These are phyloP conservation scores for Galerucella calmariensis DNA, from an alignment of 2,888 invertebrate species.

Conservation along the genomic window DNA sequence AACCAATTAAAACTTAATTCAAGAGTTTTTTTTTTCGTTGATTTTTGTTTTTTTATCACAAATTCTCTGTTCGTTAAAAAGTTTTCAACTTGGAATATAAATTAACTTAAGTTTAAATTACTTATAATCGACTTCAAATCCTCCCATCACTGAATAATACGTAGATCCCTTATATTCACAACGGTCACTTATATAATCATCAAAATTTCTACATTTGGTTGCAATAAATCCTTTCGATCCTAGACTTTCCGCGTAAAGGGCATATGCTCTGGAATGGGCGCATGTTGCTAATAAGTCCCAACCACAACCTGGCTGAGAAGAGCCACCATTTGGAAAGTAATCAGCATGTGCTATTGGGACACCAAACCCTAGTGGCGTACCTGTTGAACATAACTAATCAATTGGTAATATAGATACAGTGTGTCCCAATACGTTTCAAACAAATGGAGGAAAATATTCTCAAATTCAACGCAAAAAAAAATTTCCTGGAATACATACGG, in stretches of 20 bases:
- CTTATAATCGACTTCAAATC: conserved; percentile 32
- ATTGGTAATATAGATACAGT: background rate
- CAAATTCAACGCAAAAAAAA: too few species aligned
- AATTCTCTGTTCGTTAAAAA: too few species aligned
- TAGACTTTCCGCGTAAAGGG: conserved; percentile 64
- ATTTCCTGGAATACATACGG: too few species aligned
- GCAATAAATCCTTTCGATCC: conserved; percentile 36
- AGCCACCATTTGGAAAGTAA: conserved; percentile 59
- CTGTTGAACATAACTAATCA: background rate
- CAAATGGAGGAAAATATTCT: too few species aligned
- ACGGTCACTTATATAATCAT: conserved; percentile 21
- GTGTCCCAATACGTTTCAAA: too few species aligned
- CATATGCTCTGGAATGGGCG: conserved; percentile 63
- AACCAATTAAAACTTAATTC: too few species aligned
- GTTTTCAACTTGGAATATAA: background rate
- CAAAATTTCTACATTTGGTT: conserved; percentile 37
- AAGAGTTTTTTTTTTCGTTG: too few species aligned
- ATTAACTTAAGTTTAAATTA: conserved; percentile 22
- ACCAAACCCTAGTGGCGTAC: conserved; percentile 40
- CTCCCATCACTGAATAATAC: conserved; percentile 42
- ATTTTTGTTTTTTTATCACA: too few species aligned
- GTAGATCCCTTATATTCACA: conserved; percentile 32
- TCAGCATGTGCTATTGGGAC: conserved; percentile 57
- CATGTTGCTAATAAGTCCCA: conserved; percentile 57
- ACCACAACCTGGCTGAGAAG: conserved; percentile 57